Conservation (phyloP, 2,888 invertebrate species). For the Phragmatobia fuliginosa region DNA sequence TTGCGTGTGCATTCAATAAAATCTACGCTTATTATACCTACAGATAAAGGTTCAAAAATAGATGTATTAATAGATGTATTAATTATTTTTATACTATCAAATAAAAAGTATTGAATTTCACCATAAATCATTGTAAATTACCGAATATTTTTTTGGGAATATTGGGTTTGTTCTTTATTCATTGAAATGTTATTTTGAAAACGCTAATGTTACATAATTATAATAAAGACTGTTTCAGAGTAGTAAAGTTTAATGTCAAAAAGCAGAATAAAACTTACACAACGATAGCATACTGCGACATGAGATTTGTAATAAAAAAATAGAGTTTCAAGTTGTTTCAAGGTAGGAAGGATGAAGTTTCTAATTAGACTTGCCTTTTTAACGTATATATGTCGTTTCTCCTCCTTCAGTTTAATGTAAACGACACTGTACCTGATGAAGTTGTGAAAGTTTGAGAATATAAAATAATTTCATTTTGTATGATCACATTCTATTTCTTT, state of each 20-base stretch:
- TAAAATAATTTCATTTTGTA: constrained; percentile 12
- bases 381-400: constrained; percentile 24
- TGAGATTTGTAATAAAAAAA: constrained; percentile 43
- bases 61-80: too few species aligned
- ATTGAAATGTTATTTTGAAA: too few species aligned
- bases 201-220: neutral
- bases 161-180: too few species aligned
- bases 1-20: too few species aligned
- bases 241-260: neutral
- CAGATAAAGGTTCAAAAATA: too few species aligned
- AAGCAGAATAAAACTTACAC: neutral
- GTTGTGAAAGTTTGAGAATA: constrained; percentile 16
- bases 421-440: constrained; percentile 16
- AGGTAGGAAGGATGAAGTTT: constrained; percentile 47
- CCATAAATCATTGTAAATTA: neutral
- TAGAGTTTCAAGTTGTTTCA: constrained; percentile 37
- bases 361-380: constrained; percentile 53
- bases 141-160: neutral
- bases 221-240: neutral
- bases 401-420: constrained; percentile 24
- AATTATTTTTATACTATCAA: neutral
- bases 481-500: neutral
- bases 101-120: neutral
- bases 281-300: constrained; percentile 25
- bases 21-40: too few species aligned